These are phyloP conservation scores for Drosophila greeni DNA, from an alignment of 2,888 invertebrate genomes.

Conservation along the genomic window DNA sequence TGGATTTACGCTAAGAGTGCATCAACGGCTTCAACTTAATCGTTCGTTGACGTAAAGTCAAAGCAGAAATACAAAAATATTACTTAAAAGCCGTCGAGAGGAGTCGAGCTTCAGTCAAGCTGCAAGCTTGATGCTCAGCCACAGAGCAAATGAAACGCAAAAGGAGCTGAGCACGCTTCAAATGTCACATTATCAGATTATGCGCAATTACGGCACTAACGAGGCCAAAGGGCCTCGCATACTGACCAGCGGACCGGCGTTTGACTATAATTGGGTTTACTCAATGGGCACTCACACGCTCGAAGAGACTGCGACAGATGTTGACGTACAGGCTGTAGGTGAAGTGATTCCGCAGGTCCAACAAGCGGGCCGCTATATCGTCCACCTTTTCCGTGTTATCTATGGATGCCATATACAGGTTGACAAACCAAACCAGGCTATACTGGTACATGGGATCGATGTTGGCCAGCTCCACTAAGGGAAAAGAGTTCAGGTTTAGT, in stretches of 20 bases:
- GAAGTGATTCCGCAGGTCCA: conserved; percentile 88
- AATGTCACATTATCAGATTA: conserved; percentile 63
- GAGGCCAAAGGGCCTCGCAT: conserved; percentile 14
- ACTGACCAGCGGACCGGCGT: conserved; percentile 17
- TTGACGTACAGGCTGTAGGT: conserved; percentile 94
- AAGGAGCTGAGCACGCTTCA: conserved; percentile 46
- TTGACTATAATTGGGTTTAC: conserved; percentile 39
- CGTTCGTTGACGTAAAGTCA: conserved; percentile 45
- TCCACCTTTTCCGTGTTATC: conserved; percentile 92
- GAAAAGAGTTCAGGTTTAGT: neutral
- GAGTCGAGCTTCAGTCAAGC: conserved; percentile 32
- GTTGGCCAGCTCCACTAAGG: conserved; percentile 88
- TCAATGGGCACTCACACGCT: conserved; percentile 83
- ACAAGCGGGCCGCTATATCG: conserved; percentile 86
- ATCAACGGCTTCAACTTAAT: conserved; percentile 14
- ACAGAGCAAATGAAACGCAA: conserved; percentile 59
- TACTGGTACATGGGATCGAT: conserved; percentile 99
- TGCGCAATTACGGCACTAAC: conserved; percentile 54
- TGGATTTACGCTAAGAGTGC: conserved; percentile 28
- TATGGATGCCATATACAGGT: conserved; percentile 90
- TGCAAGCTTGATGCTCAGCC: conserved; percentile 42
- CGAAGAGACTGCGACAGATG: conserved; percentile 95
- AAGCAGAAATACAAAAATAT: conserved; percentile 37
- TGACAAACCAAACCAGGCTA: conserved; percentile 95
- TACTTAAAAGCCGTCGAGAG: conserved; percentile 52